phyloP scores from a whole-genome alignment of 2,113 vertebrate species.

The Epinephelus fuscoguttatus region DNA sequence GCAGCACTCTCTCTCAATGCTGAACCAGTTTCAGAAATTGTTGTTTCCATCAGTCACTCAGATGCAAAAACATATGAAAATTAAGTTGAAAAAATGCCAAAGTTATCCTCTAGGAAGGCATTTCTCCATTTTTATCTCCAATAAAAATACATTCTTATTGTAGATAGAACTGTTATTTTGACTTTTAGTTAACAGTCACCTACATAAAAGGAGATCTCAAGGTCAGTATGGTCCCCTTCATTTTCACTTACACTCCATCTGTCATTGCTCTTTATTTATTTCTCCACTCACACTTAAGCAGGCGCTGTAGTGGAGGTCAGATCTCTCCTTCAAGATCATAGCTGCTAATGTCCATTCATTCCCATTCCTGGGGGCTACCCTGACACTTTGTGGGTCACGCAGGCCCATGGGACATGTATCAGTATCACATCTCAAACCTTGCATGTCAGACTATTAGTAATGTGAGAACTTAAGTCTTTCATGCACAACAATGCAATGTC shows the following conservation, averaged over 20 bases:
- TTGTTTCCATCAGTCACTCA: no score
- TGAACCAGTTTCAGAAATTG: no score
- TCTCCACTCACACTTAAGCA: not conserved
- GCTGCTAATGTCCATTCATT: constrained; percentile 29
- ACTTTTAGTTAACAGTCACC: not conserved
- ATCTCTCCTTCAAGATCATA: not conserved
- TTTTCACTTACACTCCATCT: not conserved
- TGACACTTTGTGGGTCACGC: constrained; percentile 56
- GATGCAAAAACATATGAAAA: no score
- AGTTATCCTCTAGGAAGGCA: not conserved
- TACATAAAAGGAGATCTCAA: not conserved
- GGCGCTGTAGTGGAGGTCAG: constrained; percentile 11
- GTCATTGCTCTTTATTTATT: constrained; percentile 1
- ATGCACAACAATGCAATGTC: constrained; percentile 57
- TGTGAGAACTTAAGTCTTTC: constrained; percentile 62
- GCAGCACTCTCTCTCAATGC: no score
- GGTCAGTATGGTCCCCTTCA: not conserved
- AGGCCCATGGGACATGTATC: constrained; percentile 52
- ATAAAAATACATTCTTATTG: not conserved
- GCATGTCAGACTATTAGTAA: constrained; percentile 65
- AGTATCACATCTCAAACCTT: constrained; percentile 54
- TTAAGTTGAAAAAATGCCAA: no score
- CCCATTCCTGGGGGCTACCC: constrained; percentile 24
- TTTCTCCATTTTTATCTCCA: not conserved
- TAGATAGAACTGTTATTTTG: not conserved